These are phyloP conservation scores for Lasioglossum calceatum DNA, from an alignment of 2,888 invertebrate genomes.

Conservation along the genomic window DNA sequence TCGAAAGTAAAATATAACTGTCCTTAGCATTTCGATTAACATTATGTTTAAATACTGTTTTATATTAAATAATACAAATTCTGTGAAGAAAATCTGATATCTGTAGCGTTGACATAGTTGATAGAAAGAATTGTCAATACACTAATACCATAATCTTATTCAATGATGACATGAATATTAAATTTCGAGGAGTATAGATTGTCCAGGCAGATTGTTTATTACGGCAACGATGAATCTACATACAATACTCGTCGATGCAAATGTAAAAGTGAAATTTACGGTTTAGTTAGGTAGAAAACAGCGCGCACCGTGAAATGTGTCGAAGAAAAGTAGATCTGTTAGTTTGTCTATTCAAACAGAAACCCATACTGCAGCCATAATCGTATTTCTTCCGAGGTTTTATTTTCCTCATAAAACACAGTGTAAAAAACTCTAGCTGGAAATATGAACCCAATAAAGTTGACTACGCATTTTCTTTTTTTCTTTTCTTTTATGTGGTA, in stretches of 20 bases:
- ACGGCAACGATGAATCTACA: not conserved
- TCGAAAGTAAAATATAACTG: too few relatives aligned
- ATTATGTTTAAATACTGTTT: too few relatives aligned
- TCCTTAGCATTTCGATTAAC: too few relatives aligned
- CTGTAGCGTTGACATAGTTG: too few relatives aligned
- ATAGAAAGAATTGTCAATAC: too few relatives aligned
- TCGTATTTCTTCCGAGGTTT: constrained; percentile 26
- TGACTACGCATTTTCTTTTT: constrained; percentile 19
- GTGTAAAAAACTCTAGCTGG: constrained; percentile 19
- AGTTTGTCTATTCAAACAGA: constrained; percentile 13
- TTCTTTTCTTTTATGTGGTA: not conserved
- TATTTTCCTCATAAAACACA: constrained; percentile 34
- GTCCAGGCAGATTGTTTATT: too few relatives aligned
- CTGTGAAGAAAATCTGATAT: too few relatives aligned
- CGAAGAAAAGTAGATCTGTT: not conserved
- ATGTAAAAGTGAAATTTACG: not conserved
- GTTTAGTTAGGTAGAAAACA: not conserved
- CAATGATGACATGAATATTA: too few relatives aligned
- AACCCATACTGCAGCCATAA: constrained; percentile 12
- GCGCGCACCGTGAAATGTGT: not conserved
- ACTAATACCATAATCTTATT: too few relatives aligned
- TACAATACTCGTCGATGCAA: not conserved
- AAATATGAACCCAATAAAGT: constrained; percentile 46
- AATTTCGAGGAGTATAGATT: too few relatives aligned
- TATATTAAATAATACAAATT: too few relatives aligned